Evolutionary conservation across 2,888 invertebrate genomes (phyloP), one percentile per base, ranked within the genome.

Genomic region (Catocala fraxini): DNA sequence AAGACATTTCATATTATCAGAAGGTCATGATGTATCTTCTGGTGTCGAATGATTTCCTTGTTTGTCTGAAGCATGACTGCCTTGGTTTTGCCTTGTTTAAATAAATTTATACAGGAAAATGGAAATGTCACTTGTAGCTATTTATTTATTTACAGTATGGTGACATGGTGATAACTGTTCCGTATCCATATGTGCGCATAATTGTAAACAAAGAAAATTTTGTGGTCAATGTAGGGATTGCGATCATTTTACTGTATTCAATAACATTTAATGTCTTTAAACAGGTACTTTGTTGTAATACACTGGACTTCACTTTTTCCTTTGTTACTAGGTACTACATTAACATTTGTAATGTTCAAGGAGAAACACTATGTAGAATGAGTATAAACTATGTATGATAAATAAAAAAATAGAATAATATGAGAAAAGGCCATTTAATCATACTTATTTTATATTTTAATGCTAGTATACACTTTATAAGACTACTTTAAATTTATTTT

Each of bases 1-100:
- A 52, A 9, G 13, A 54, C 61, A 63, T 61, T 68, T 66, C 63
- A 58, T 75, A 61, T 63, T 71, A 70, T 48, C 64, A 69, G 79
- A 85, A 85, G 84, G 82, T 84, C 83, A 80, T 83, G 73, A 79
- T 83, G 80, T 80, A 79, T 81, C 72, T 78, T 46, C 49, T 77
- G 68, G 56, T 59, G 70, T 74, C 51, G 54, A 73, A 60, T 63
- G 11, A 72, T 70, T 82, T 83, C 79, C 76, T 72, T 43, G 56
- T 67, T 65, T 35, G 25, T 57, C 33, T 51, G 39, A 43, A 53
- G 55, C 11, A 57, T 52, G 25, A 25, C 3, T 25, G 25, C 25
- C 25, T 25, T 25, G 52, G 10, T 6, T 51, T 41, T n/a, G 11
- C 42, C 25, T 35, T 43, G 12, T 45, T 51, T 12, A 33, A 39